These are phyloP conservation scores for Symphodus melops DNA, from an alignment of 2,113 vertebrate genomes.

Conservation along the genomic window DNA sequence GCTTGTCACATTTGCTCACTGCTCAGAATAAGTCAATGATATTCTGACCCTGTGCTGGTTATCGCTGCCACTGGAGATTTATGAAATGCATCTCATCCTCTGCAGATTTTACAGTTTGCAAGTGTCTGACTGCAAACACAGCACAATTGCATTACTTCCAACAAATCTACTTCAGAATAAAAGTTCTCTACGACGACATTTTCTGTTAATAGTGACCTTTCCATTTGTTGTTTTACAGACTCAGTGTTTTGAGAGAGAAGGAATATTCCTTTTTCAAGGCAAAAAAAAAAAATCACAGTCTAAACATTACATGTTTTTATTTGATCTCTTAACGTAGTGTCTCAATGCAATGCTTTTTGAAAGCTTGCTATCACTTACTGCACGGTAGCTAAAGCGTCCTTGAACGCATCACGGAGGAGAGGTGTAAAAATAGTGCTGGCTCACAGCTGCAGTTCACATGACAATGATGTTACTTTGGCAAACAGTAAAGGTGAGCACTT, in stretches of 20 bases:
- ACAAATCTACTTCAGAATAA: no score
- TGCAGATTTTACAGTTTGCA: constrained; percentile 12
- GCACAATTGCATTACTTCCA: no score
- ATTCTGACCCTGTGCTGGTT: constrained; percentile 9
- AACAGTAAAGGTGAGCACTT: constrained; percentile 1
- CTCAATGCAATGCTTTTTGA: not conserved
- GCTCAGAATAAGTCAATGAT: constrained; percentile 19
- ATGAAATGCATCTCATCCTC: constrained; percentile 23
- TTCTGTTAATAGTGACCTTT: no score
- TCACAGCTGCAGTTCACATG: constrained; percentile 35
- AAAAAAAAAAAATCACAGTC: not conserved
- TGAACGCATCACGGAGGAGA: constrained; percentile 23
- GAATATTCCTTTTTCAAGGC: not conserved
- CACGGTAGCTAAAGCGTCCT: constrained; percentile 2
- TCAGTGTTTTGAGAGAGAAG: no score
- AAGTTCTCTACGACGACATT: no score
- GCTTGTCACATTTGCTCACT: constrained; percentile 8
- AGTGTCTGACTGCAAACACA: not conserved
- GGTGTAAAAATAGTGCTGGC: constrained; percentile 21
- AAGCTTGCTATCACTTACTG: not conserved
- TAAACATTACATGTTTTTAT: no score
- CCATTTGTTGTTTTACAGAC: not conserved
- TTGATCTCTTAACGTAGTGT: not conserved
- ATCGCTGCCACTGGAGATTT: constrained; percentile 25
- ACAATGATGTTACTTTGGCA: constrained; percentile 5